These are phyloP conservation scores for Neoaliturus tenellus DNA, from an alignment of 2,888 invertebrate species.

Conservation along the genomic window DNA sequence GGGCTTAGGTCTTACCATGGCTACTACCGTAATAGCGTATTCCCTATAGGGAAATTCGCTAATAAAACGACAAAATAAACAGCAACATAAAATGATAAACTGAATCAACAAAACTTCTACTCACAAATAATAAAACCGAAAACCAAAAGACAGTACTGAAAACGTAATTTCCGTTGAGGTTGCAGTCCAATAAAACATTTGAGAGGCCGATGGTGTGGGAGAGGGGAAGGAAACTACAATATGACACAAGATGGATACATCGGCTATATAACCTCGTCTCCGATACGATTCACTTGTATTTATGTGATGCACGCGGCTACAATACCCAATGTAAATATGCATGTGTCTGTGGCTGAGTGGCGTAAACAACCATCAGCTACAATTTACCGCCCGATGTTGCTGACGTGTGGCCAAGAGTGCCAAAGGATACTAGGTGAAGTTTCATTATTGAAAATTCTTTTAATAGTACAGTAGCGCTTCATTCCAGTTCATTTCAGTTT, in stretches of 20 bases:
- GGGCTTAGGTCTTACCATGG: too few relatives aligned
- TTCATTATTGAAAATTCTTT: too few relatives aligned
- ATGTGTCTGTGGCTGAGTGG: background rate
- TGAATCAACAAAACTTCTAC: too few relatives aligned
- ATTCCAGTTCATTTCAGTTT: too few relatives aligned
- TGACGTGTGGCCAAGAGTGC: too few relatives aligned
- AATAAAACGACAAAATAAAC: too few relatives aligned
- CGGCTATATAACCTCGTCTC: too few relatives aligned
- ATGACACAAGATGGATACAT: background rate
- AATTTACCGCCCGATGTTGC: background rate
- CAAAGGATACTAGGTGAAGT: too few relatives aligned
- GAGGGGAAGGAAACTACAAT: conserved; percentile 1
- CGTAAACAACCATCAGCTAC: background rate
- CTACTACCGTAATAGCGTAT: too few relatives aligned
- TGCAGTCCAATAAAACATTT: conserved; percentile 19
- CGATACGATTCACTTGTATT: conserved; percentile 31
- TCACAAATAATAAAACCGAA: background rate
- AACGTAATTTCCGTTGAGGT: background rate
- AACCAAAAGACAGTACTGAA: background rate
- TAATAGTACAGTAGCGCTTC: too few relatives aligned
- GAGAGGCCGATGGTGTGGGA: background rate
- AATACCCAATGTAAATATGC: background rate
- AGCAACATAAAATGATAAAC: too few relatives aligned
- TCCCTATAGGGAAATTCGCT: too few relatives aligned
- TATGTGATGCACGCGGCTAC: background rate